phyloP scores from a whole-genome alignment of 2,797 vertebrate species.

The Calcarius lapponicus region DNA sequence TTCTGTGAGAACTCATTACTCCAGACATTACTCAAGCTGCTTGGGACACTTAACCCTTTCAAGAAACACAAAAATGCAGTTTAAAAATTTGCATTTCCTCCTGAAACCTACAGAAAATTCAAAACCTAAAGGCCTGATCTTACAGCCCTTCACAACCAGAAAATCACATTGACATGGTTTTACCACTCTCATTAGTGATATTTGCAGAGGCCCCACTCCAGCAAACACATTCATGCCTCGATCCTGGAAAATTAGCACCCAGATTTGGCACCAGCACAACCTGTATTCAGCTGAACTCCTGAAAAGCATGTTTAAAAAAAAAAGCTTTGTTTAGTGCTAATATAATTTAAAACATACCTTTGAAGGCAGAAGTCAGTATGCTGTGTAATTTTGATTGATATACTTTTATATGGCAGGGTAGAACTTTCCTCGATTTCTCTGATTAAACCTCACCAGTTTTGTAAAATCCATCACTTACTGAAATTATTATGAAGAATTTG shows the following conservation, averaged over 20 bases:
- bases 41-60: not conserved
- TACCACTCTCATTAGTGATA: not conserved
- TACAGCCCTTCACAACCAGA: not conserved
- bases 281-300: not conserved
- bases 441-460: not conserved
- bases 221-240: not conserved
- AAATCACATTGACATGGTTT: not conserved
- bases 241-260: not conserved
- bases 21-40: not conserved
- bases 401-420: not conserved
- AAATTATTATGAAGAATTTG: not conserved
- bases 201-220: not conserved
- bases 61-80: not conserved
- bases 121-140: not conserved
- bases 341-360: not conserved
- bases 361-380: not conserved
- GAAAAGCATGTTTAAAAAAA: not conserved
- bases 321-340: not conserved
- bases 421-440: not conserved
- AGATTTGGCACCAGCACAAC: conserved; percentile 9
- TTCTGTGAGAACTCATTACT: not conserved
- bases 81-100: not conserved
- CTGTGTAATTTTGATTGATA: not conserved
- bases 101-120: not conserved
- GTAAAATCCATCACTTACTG: not conserved